A percentile compares a stretch with the other conserved stretches of the same genome.
Evolutionary conservation across 2,888 invertebrate species (phyloP).

Genomic region (Ectemnius cavifrons): DNA sequence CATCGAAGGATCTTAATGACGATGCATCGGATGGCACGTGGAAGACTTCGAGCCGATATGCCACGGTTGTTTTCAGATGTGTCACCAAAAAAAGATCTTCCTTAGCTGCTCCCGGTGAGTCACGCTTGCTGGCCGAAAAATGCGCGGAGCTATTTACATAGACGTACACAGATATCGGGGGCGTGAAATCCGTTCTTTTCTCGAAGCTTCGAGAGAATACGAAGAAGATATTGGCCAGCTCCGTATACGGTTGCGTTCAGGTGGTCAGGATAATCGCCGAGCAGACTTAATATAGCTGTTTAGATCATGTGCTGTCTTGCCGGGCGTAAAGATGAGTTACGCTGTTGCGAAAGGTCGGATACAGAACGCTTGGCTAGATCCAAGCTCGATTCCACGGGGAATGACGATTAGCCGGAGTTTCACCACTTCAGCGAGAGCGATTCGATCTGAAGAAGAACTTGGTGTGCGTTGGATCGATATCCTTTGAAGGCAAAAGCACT

Average conservation of each 20-base stretch:
- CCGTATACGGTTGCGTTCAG: not conserved
- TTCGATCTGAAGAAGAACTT: conserved; percentile 5
- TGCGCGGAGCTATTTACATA: not conserved
- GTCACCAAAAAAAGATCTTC: not conserved
- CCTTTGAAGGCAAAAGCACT: not conserved
- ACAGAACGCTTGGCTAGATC: conserved; percentile 38
- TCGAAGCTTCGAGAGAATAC: not conserved
- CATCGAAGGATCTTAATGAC: not conserved
- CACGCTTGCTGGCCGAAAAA: not conserved
- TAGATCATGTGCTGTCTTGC: conserved; percentile 42
- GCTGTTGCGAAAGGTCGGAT: conserved; percentile 53
- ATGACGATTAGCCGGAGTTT: conserved; percentile 37
- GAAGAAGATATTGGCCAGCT: not conserved
- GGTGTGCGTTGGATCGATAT: conserved; percentile 3
- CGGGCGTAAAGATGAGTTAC: conserved; percentile 39
- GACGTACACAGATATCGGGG: not conserved
- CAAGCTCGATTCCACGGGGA: conserved; percentile 20
- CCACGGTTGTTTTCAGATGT: not conserved
- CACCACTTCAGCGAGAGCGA: conserved; percentile 22
- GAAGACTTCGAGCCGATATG: not conserved
- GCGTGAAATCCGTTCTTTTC: conserved; percentile 1
- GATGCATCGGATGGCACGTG: not conserved
- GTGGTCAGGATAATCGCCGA: conserved; percentile 6
- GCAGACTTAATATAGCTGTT: not conserved
- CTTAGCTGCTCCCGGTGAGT: not conserved